Conservation (phyloP, 2,113 vertebrate species). For the Rhea pennata region DNA sequence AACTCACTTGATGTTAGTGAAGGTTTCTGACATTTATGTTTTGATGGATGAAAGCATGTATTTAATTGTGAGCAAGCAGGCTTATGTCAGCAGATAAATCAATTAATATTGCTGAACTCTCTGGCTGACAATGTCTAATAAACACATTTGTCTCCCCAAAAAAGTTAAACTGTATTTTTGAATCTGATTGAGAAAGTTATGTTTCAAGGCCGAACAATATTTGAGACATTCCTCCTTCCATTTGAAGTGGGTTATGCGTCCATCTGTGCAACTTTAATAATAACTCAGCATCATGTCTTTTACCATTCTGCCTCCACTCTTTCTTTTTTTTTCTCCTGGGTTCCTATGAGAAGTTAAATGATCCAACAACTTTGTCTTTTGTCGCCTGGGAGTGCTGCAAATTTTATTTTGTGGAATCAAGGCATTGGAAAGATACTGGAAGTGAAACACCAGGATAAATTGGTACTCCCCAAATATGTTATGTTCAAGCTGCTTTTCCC, state of each 20-base stretch:
- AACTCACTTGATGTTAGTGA: neutral
- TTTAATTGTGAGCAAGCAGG: neutral
- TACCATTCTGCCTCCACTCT: slow-evolving; percentile 11
- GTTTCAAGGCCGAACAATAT: neutral
- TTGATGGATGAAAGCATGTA: neutral
- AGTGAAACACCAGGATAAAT: slow-evolving; percentile 60
- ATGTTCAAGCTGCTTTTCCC: neutral
- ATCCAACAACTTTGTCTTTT: slow-evolving; percentile 56
- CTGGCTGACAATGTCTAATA: accelerated
- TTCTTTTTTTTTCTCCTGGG: slow-evolving; percentile 40
- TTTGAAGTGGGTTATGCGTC: neutral
- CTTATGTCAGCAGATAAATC: neutral
- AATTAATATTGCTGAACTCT: neutral
- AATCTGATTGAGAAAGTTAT: neutral
- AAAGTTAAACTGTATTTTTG: neutral
- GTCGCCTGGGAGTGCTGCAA: slow-evolving; percentile 6
- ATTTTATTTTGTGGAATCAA: slow-evolving; percentile 56
- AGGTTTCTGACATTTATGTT: neutral
- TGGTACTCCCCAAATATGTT: slow-evolving; percentile 24
- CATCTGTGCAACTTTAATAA: neutral
- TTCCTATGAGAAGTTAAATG: slow-evolving; percentile 28
- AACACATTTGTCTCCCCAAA: accelerated
- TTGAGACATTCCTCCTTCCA: neutral
- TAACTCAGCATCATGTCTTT: slow-evolving; percentile 22
- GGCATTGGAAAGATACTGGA: neutral